Percentiles rank a stretch among this genome's conserved stretches.
phyloP scores from a whole-genome alignment of 2,888 invertebrate species.

The Heliconius ethilla region DNA sequence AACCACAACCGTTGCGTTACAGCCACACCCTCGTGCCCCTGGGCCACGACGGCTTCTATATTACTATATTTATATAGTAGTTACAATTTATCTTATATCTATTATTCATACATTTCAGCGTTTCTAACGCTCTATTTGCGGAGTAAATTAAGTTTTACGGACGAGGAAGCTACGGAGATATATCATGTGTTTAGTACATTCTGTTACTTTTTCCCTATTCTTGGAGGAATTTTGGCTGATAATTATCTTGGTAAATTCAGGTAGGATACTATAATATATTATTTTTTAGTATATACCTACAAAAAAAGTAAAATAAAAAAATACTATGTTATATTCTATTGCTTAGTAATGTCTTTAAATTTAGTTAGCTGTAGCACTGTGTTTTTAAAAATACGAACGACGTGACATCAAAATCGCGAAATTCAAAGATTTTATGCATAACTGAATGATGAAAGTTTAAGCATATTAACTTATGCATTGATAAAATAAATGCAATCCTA shows the following conservation, averaged over 20 bases:
- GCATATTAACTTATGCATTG: too few relatives aligned
- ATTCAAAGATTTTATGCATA: neutral
- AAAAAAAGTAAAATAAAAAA: too few relatives aligned
- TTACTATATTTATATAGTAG: neutral
- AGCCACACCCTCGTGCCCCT: too few relatives aligned
- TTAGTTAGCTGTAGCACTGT: too few relatives aligned
- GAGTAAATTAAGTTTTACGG: constrained; percentile 83
- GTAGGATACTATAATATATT: too few relatives aligned
- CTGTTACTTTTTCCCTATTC: constrained; percentile 88
- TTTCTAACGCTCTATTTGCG: constrained; percentile 88
- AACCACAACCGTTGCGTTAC: neutral
- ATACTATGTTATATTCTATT: too few relatives aligned
- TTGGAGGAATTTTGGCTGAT: constrained; percentile 91
- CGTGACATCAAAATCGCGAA: neutral
- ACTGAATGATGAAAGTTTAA: neutral
- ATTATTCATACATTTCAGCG: constrained; percentile 75
- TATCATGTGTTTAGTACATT: constrained; percentile 89
- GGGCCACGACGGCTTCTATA: too few relatives aligned
- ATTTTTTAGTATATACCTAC: too few relatives aligned
- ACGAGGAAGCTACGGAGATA: constrained; percentile 85
- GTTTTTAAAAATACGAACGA: neutral
- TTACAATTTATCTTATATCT: constrained; percentile 8
- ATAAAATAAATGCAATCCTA: neutral
- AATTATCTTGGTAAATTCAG: constrained; percentile 90
- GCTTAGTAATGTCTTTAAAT: too few relatives aligned